These are phyloP conservation scores for Dioctria linearis DNA, from an alignment of 2,888 invertebrate species.

Conservation along the genomic window DNA sequence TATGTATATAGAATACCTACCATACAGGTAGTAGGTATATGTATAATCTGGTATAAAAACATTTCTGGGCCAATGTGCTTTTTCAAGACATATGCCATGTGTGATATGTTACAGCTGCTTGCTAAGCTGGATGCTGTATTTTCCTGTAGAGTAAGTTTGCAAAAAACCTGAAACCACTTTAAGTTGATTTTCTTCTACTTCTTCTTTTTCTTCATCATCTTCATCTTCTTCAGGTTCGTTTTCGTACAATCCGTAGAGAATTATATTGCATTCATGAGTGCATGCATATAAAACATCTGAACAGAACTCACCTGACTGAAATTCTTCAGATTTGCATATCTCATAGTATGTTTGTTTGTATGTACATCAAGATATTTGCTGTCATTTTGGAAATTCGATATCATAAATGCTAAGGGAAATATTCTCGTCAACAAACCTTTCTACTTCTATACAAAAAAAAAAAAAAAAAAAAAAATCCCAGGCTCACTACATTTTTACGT, in stretches of 20 bases:
- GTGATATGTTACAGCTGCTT: background rate
- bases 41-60: background rate
- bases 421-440: too few species aligned
- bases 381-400: too few species aligned
- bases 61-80: background rate
- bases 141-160: background rate
- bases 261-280: background rate
- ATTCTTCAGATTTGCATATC: background rate
- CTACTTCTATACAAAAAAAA: too few species aligned
- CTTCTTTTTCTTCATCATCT: background rate
- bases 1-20: too few species aligned
- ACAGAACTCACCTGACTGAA: background rate
- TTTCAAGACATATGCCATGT: background rate
- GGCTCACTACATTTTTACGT: background rate
- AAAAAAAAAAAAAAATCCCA: too few species aligned
- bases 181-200: background rate
- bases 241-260: background rate
- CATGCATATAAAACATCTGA: background rate
- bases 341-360: too few species aligned
- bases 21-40: too few species aligned
- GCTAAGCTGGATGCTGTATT: background rate
- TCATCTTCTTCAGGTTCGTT: too few species aligned
- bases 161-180: background rate
- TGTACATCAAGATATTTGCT: too few species aligned
- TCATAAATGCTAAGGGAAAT: too few species aligned